Evolutionary conservation across 1,140 invertebrate genomes (phyloP).

Genomic region (Armadillidium nasatum): DNA sequence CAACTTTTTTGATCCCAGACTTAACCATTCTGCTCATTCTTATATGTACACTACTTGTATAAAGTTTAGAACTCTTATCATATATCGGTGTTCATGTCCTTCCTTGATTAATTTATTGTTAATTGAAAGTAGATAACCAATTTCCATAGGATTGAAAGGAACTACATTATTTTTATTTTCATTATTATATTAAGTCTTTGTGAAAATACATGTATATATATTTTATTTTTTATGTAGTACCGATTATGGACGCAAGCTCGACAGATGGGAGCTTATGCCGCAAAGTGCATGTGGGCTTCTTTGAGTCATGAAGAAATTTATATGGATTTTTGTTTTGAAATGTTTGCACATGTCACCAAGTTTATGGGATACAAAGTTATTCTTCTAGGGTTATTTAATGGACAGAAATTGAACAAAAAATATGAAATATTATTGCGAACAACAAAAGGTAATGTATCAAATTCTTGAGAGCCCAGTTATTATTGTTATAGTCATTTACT

Average conservation of each 20-base stretch:
- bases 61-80: too few species aligned
- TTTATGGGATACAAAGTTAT: conserved; percentile 95
- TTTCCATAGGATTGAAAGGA: too few species aligned
- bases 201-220: too few species aligned
- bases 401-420: conserved; percentile 71
- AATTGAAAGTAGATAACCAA: too few species aligned
- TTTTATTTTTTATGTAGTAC: conserved; percentile 59
- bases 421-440: conserved; percentile 84
- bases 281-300: conserved; percentile 76
- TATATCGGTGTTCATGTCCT: too few species aligned
- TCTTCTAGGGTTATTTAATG: conserved; percentile 89
- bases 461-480: neutral
- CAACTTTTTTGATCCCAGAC: too few species aligned
- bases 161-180: too few species aligned
- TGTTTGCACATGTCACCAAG: conserved; percentile 92
- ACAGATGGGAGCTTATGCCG: conserved; percentile 93
- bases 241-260: conserved; percentile 94
- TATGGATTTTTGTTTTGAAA: conserved; percentile 90
- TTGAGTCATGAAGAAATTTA: conserved; percentile 41
- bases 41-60: too few species aligned
- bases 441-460: conserved; percentile 59
- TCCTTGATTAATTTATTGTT: too few species aligned
- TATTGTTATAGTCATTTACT: too few species aligned
- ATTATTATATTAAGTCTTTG: too few species aligned
- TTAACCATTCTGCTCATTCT: too few species aligned